A percentile compares a stretch with the other conserved stretches of the same genome.
phyloP scores from a whole-genome alignment of 2,113 vertebrate genomes.

The Notarius quadriscutis region DNA sequence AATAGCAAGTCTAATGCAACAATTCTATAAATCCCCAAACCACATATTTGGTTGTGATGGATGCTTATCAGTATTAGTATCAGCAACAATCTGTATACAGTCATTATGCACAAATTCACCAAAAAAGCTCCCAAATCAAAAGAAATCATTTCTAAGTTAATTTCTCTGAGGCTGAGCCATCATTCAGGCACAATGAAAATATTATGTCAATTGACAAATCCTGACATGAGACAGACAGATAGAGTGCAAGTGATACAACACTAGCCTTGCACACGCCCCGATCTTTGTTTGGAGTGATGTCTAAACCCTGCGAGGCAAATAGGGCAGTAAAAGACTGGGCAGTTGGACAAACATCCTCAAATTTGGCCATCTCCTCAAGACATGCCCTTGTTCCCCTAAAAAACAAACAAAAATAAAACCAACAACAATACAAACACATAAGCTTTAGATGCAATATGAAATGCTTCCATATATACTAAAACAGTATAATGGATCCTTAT shows the following conservation, averaged over 20 bases:
- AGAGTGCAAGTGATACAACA: background rate
- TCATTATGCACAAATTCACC: background rate
- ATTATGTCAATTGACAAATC: background rate
- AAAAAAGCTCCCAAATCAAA: background rate
- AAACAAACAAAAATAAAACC: background rate
- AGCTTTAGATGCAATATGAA: constrained; percentile 1
- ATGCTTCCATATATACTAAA: background rate
- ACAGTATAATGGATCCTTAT: background rate
- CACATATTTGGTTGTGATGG: background rate
- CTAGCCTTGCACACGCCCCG: constrained; percentile 88
- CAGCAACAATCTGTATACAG: background rate
- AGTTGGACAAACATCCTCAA: constrained; percentile 77
- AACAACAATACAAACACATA: constrained; percentile 11
- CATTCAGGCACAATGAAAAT: background rate
- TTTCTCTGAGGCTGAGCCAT: background rate
- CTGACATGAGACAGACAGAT: constrained; percentile 6
- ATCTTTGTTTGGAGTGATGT: constrained; percentile 83
- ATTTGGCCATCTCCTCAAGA: constrained; percentile 82
- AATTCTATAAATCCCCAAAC: background rate
- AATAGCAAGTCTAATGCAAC: background rate
- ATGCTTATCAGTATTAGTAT: background rate
- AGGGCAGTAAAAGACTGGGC: constrained; percentile 68
- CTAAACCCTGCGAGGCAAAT: constrained; percentile 78
- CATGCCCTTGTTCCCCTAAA: constrained; percentile 59
- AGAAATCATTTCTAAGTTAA: background rate